These are phyloP conservation scores for Gavialis gangeticus DNA, from an alignment of 2,113 vertebrate species.

Conservation along the genomic window DNA sequence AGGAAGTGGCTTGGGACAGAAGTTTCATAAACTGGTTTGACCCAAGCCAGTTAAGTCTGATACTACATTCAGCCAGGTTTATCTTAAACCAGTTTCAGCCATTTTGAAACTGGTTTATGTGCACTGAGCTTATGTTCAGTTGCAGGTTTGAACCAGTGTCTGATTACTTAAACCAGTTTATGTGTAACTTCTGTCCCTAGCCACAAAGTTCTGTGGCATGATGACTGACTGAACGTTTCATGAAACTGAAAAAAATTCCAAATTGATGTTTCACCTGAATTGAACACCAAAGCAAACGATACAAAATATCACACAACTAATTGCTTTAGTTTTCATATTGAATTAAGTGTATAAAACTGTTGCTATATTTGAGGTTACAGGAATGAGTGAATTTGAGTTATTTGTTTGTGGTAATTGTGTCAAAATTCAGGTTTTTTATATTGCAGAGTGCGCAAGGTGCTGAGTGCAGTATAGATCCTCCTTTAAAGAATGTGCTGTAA, in stretches of 20 bases:
- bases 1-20: too few species aligned
- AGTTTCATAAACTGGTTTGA: too few species aligned
- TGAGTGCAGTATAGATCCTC: neutral
- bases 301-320: neutral
- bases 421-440: rapidly evolving
- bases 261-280: rapidly evolving
- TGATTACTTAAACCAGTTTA: too few species aligned
- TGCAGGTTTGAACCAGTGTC: too few species aligned
- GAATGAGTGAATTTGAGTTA: rapidly evolving
- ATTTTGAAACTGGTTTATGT: too few species aligned
- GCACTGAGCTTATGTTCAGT: too few species aligned
- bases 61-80: too few species aligned
- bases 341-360: neutral
- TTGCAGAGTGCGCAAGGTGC: neutral
- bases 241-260: neutral
- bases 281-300: neutral
- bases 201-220: too few species aligned
- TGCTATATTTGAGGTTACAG: neutral
- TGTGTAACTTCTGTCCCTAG: too few species aligned
- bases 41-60: too few species aligned
- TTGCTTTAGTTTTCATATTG: neutral
- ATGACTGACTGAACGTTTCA: too few species aligned
- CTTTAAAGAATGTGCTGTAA: neutral
- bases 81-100: too few species aligned
- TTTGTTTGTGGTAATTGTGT: neutral